Conservation (phyloP, 1,140 invertebrate species). For the Hylaeus anthracinus region DNA sequence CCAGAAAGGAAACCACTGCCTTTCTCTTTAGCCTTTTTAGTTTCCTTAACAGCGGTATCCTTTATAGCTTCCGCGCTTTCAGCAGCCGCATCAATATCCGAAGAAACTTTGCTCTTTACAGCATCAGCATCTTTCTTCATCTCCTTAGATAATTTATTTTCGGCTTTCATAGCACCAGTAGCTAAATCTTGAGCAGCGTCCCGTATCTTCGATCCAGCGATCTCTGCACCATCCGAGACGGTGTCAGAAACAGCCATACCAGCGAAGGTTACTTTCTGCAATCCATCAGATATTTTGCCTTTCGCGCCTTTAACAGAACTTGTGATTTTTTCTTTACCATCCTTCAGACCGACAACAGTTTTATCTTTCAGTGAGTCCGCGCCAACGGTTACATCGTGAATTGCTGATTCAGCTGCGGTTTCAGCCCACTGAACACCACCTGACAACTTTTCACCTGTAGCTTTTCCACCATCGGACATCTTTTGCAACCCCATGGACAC, state of each 20-base stretch:
- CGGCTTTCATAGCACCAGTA: constrained; percentile 2
- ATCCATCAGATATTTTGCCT: not conserved
- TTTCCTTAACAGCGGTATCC: constrained; percentile 42
- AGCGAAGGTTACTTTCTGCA: not conserved
- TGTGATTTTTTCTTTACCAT: constrained; percentile 4
- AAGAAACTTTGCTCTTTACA: constrained; percentile 8
- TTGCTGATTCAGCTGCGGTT: not conserved
- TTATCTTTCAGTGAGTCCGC: not conserved
- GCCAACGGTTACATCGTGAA: not conserved
- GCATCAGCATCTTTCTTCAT: constrained; percentile 15
- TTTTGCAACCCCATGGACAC: constrained; percentile 15
- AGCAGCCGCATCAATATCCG: not conserved
- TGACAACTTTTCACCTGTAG: not conserved
- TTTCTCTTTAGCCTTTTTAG: constrained; percentile 58
- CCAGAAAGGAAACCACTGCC: constrained; percentile 52
- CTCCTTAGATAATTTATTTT: constrained; percentile 21
- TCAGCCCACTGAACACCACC: not conserved
- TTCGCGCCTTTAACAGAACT: constrained; percentile 1
- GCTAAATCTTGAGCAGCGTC: constrained; percentile 19
- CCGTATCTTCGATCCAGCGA: constrained; percentile 4
- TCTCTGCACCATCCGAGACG: constrained; percentile 4
- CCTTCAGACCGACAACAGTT: not conserved
- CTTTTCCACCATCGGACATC: not conserved
- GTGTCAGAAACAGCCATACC: constrained; percentile 21
- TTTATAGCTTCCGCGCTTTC: constrained; percentile 13